These are phyloP conservation scores for Zaprionus taronus DNA, from an alignment of 1,140 invertebrate species.

Conservation along the genomic window DNA sequence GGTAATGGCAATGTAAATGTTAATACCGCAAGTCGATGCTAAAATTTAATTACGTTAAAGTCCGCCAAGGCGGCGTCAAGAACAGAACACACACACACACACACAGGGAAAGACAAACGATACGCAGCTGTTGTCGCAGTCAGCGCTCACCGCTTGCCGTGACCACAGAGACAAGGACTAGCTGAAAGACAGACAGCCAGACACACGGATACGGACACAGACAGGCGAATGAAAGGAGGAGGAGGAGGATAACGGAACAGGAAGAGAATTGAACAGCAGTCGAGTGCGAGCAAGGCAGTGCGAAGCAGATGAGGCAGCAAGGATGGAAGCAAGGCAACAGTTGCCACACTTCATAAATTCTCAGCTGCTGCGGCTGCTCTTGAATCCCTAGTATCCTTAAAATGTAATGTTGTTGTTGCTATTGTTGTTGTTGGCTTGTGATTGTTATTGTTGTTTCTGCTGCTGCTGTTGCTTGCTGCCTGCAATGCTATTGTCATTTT, in stretches of 20 bases:
- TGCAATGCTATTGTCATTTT: no score
- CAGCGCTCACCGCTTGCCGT: slow-evolving; percentile 9
- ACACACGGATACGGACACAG: background rate
- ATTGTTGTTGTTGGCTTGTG: slow-evolving; percentile 20
- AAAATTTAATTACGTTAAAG: slow-evolving; percentile 66
- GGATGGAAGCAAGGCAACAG: background rate
- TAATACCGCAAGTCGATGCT: slow-evolving; percentile 35
- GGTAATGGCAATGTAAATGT: slow-evolving; percentile 14
- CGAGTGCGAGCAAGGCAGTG: background rate
- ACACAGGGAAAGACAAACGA: background rate
- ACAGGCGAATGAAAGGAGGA: no score
- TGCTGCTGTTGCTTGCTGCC: background rate
- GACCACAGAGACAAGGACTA: slow-evolving; percentile 15
- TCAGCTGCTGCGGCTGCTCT: slow-evolving; percentile 59
- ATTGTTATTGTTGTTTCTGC: slow-evolving; percentile 17
- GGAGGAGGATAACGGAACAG: background rate
- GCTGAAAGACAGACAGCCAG: slow-evolving; percentile 2
- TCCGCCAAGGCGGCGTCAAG: background rate
- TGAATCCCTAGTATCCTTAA: slow-evolving; percentile 37
- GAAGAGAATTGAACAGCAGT: slow-evolving; percentile 8
- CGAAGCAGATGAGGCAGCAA: background rate
- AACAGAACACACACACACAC: background rate
- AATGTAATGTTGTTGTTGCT: slow-evolving; percentile 29
- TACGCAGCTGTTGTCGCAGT: slow-evolving; percentile 20
- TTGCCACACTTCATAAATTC: slow-evolving; percentile 70